phyloP scores from a whole-genome alignment of 2,888 invertebrate species.

The Calliopum simillimum region DNA sequence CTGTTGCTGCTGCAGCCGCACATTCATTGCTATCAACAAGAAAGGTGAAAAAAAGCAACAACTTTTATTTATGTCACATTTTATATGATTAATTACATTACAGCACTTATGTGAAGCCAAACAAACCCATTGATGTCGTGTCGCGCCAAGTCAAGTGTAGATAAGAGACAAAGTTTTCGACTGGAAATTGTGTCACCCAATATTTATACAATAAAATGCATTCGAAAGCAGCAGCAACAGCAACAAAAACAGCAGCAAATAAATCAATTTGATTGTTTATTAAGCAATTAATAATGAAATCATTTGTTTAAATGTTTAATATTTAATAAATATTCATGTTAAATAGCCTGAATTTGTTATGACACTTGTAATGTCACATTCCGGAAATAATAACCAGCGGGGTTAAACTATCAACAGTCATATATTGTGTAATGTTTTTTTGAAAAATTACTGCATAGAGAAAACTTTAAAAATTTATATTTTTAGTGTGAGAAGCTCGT shows the following conservation, averaged over 20 bases:
- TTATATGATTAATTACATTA: conserved; percentile 11
- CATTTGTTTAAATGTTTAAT: background rate
- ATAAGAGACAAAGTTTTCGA: conserved; percentile 1
- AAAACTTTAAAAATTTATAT: too few species aligned
- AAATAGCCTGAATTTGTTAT: too few species aligned
- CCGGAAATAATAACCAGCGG: too few species aligned
- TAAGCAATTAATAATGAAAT: conserved; percentile 30
- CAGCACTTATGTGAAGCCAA: too few species aligned
- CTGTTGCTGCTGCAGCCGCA: background rate
- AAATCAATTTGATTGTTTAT: conserved; percentile 20
- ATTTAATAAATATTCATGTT: too few species aligned
- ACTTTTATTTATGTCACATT: conserved; percentile 12
- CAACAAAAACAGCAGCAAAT: background rate
- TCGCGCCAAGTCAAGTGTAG: background rate
- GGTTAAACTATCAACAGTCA: too few species aligned
- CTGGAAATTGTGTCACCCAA: conserved; percentile 16
- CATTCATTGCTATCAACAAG: background rate
- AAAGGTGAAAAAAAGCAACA: background rate
- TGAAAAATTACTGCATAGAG: too few species aligned
- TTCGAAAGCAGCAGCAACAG: background rate
- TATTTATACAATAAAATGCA: conserved; percentile 2
- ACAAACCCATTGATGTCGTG: background rate
- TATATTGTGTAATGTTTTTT: too few species aligned
- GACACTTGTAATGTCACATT: too few species aligned
- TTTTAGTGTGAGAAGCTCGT: too few species aligned